A percentile compares a stretch with the other conserved stretches of the same genome.
Evolutionary conservation across 2,113 vertebrate genomes (phyloP).

Genomic region (Mirounga angustirostris): DNA sequence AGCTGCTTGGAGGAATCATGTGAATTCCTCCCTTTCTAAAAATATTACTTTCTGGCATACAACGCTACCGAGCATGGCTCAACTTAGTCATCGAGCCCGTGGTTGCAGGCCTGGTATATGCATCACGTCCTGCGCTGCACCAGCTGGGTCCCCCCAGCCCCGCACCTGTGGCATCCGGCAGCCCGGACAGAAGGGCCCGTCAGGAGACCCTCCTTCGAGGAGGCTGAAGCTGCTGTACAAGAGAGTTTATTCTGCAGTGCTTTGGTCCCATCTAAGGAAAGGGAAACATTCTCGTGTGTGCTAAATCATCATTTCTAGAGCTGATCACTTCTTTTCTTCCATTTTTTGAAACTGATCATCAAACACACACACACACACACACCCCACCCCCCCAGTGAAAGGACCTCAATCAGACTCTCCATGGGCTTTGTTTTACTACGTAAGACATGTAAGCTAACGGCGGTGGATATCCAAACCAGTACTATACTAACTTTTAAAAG

Average conservation of each 20-base stretch:
- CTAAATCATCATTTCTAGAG: slow-evolving; percentile 43
- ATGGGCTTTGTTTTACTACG: background rate
- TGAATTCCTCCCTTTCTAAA: slow-evolving; percentile 22
- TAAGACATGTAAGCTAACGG: background rate
- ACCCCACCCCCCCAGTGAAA: background rate
- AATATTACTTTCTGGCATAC: slow-evolving; percentile 23
- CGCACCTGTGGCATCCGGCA: slow-evolving; percentile 48
- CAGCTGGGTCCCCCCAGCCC: slow-evolving; percentile 53
- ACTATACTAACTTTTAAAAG: background rate
- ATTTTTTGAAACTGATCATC: slow-evolving; percentile 44
- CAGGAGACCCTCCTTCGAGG: slow-evolving; percentile 35
- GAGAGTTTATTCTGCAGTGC: background rate
- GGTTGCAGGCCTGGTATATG: background rate
- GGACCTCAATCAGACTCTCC: background rate
- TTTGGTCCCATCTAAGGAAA: slow-evolving; percentile 38
- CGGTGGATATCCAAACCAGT: background rate
- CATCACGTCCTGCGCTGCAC: accelerated
- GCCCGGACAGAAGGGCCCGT: background rate
- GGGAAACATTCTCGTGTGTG: slow-evolving; percentile 46
- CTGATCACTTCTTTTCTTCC: background rate
- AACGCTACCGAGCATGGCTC: slow-evolving; percentile 10
- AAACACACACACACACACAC: background rate
- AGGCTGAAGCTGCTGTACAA: background rate
- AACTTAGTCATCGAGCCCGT: slow-evolving; percentile 10
- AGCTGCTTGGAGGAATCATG: background rate